A percentile compares a stretch with the other conserved stretches of the same genome.
phyloP scores from a whole-genome alignment of 2,113 vertebrate species.

The Cromileptes altivelis region DNA sequence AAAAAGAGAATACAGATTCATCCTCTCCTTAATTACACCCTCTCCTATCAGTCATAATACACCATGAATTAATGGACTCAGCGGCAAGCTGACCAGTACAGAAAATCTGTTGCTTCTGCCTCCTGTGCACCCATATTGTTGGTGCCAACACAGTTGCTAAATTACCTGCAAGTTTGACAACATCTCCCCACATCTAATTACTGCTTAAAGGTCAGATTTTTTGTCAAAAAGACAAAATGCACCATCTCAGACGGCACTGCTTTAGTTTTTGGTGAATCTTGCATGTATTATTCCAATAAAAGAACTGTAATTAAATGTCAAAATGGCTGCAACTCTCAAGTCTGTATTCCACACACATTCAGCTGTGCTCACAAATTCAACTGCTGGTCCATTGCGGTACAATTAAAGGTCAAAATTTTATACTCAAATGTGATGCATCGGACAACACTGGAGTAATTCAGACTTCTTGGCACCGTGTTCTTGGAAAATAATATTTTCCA shows the following conservation, averaged over 20 bases:
- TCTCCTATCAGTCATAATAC: conserved; percentile 9
- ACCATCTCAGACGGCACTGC: not conserved
- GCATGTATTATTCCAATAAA: not conserved
- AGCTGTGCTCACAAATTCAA: conserved; percentile 11
- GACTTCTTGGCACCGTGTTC: not conserved
- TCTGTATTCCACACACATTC: conserved; percentile 12
- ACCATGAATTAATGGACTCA: conserved; percentile 4
- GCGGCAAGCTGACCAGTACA: not conserved
- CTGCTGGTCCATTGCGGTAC: not conserved
- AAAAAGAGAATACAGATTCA: conserved; percentile 28
- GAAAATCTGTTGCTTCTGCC: not conserved
- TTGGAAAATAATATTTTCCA: no score
- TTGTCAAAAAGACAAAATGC: not conserved
- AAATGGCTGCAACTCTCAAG: not conserved
- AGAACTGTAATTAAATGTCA: conserved; percentile 10
- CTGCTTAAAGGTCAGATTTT: conserved; percentile 7
- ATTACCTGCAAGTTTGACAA: not conserved
- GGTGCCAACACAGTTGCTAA: not conserved
- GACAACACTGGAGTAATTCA: not conserved
- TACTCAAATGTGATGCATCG: conserved; percentile 8
- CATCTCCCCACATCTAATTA: not conserved
- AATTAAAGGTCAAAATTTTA: conserved; percentile 33
- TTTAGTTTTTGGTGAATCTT: not conserved
- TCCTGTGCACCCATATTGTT: not conserved
- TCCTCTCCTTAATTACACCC: conserved; percentile 17